phyloP scores from a whole-genome alignment of 1,140 invertebrate species.

The Fopius arisanus region DNA sequence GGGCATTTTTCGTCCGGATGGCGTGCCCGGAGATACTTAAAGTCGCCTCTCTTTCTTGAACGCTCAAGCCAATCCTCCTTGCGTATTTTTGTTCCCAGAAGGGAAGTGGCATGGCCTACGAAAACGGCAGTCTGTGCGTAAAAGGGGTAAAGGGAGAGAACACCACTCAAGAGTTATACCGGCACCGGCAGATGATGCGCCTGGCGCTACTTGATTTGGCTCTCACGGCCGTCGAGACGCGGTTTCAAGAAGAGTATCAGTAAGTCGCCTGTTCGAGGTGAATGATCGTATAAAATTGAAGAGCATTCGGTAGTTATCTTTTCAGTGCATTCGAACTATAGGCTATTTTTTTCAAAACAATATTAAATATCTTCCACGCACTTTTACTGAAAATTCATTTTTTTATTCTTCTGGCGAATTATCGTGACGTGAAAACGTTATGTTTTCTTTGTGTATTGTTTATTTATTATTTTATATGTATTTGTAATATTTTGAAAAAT shows the following conservation, averaged over 20 bases:
- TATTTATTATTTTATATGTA: too few species aligned
- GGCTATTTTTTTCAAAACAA: neutral
- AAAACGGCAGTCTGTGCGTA: conserved; percentile 12
- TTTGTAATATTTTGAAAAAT: too few species aligned
- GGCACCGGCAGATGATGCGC: neutral
- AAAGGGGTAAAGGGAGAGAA: neutral
- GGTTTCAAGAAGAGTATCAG: conserved; percentile 9
- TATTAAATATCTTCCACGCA: too few species aligned
- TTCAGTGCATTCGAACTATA: neutral
- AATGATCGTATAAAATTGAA: conserved; percentile 1
- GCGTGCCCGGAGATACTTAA: conserved; percentile 59
- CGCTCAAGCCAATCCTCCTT: conserved; percentile 16
- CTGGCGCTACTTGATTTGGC: conserved; percentile 19
- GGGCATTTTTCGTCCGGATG: conserved; percentile 49
- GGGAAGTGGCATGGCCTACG: conserved; percentile 44
- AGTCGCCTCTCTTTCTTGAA: conserved; percentile 20
- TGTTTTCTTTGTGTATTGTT: too few species aligned
- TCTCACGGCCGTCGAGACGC: conserved; percentile 11
- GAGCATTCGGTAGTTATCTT: neutral
- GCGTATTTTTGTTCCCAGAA: conserved; percentile 53
- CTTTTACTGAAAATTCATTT: too few species aligned
- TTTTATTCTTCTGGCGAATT: too few species aligned
- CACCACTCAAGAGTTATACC: neutral
- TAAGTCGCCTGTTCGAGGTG: neutral
- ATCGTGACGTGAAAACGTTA: too few species aligned